Percentiles rank a stretch among this genome's conserved stretches.
Conservation (phyloP, 1,140 invertebrate genomes). For the Zaprionus taronus region DNA sequence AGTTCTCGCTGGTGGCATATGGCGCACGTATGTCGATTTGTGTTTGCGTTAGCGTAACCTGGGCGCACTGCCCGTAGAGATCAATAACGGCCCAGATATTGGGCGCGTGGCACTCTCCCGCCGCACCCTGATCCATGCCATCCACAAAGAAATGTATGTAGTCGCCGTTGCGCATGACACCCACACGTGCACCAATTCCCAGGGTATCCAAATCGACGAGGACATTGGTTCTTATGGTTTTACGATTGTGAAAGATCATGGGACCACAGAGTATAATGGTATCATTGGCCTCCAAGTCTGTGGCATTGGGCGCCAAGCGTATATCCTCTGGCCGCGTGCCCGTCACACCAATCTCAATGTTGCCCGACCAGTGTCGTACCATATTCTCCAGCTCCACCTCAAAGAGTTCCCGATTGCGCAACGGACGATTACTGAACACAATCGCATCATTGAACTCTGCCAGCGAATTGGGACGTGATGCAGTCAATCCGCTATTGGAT, state of each 20-base stretch:
- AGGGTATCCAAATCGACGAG: slow-evolving; percentile 93
- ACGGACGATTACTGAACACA: slow-evolving; percentile 93
- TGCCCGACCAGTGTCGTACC: slow-evolving; percentile 96
- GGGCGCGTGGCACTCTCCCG: slow-evolving; percentile 92
- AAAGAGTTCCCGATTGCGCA: slow-evolving; percentile 96
- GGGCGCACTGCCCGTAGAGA: slow-evolving; percentile 96
- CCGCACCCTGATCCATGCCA: slow-evolving; percentile 94
- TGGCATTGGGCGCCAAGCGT: slow-evolving; percentile 94
- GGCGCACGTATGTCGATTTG: slow-evolving; percentile 80
- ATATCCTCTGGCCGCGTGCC: slow-evolving; percentile 94
- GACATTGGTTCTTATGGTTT: slow-evolving; percentile 93
- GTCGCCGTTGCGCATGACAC: slow-evolving; percentile 94
- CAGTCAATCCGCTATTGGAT: slow-evolving; percentile 94
- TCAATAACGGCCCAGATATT: slow-evolving; percentile 97
- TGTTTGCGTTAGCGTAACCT: slow-evolving; percentile 88
- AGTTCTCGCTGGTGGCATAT: slow-evolving; percentile 84
- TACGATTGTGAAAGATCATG: slow-evolving; percentile 92
- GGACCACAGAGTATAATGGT: slow-evolving; percentile 96
- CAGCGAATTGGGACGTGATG: slow-evolving; percentile 92
- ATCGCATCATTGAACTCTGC: slow-evolving; percentile 98
- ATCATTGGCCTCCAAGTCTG: slow-evolving; percentile 93
- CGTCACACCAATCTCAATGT: slow-evolving; percentile 94
- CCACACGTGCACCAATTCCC: slow-evolving; percentile 90
- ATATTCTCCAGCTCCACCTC: slow-evolving; percentile 96
- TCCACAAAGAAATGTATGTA: slow-evolving; percentile 96